Evolutionary conservation across 2,888 invertebrate species (phyloP), one percentile per base, ranked within the genome.

Genomic region (Acronicta alni): DNA sequence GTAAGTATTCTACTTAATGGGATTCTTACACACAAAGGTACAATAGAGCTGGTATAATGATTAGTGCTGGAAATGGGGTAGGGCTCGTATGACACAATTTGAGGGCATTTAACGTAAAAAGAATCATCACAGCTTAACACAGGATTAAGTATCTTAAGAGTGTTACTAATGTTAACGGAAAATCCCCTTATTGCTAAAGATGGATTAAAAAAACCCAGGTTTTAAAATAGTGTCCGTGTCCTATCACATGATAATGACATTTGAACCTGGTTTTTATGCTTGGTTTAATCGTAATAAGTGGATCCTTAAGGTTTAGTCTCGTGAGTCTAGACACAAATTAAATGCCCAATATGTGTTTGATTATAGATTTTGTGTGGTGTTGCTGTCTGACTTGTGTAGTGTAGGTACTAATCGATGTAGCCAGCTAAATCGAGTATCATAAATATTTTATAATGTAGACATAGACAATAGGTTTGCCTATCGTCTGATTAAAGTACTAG

Each of bases 11-110:
- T n/a, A 12, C 8, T 12, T 8, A 37, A 52, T 64, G 35, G 47
- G 46, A 55, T 59, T 43, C 46, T 59, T 52, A 72, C 20, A 30
- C 38, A 18, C 30, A 12, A 17, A 37, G 8, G 20, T 39, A 16
- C 32, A 38, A 39, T 63, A 39, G 30, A 37, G 23, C 46, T 35
- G n/a, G 35, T 35, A 35, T 35, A n/a, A n/a, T 35, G 35, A 14
- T 35, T 35, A 35, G 7, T 35, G n/a, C 1, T n/a, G 35, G 35
- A n/a, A 35, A 30, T 30, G 35, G n/a, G 30, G 10, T 30, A 2
- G 30, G 8, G 12, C 5, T 14, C 14, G 32, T 2, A 6, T 35
- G 35, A 35, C 32, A 38, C 17, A 32, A 45, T 49, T n/a, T 6
- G 18, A 37, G 9, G 17, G 7, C n/a, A 32, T 32, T 32, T 26